These are phyloP conservation scores for Rhineura floridana DNA, from an alignment of 2,113 vertebrate species.

Conservation along the genomic window DNA sequence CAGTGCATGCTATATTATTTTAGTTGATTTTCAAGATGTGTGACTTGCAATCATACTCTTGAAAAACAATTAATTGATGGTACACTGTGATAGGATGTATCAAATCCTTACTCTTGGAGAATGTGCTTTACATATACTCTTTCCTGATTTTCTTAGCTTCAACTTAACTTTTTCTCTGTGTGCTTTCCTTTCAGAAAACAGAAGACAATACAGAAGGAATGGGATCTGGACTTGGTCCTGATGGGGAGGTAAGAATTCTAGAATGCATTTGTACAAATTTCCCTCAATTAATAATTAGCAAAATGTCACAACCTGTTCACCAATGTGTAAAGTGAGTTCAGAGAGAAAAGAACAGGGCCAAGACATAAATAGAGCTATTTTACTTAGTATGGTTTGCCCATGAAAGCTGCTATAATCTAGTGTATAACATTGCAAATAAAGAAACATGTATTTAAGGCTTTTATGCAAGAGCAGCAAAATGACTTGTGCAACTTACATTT, in stretches of 20 bases:
- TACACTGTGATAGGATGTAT: background rate
- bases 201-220: slow-evolving; percentile 91
- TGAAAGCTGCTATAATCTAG: background rate
- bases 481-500: background rate
- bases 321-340: background rate
- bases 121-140: background rate
- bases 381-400: background rate
- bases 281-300: background rate
- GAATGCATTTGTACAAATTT: background rate
- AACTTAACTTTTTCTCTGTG: background rate
- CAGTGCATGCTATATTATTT: background rate
- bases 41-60: background rate
- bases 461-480: background rate
- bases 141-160: background rate
- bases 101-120: background rate
- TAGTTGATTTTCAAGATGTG: background rate
- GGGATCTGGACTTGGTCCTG: slow-evolving; percentile 88
- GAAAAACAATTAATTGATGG: background rate
- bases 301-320: background rate
- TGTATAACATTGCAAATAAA: background rate
- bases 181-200: slow-evolving; percentile 82
- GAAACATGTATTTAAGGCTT: background rate
- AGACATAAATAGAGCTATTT: background rate
- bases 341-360: background rate
- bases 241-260: slow-evolving; percentile 88